A percentile compares a stretch with the other conserved stretches of the same genome.
phyloP scores from a whole-genome alignment of 2,888 invertebrate genomes.

The Halictus ligatus region DNA sequence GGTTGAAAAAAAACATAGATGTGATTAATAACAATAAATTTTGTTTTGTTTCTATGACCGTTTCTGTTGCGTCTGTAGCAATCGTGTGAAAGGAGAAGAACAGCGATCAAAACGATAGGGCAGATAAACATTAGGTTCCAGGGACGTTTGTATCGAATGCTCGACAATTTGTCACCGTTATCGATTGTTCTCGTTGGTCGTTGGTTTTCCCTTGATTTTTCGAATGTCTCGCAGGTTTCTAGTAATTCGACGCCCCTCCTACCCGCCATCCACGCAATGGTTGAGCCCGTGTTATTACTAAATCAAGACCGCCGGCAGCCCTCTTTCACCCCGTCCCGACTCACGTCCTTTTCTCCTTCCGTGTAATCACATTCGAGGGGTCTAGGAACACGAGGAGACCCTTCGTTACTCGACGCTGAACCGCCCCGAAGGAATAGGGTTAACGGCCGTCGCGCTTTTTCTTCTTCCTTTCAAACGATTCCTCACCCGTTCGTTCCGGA shows the following conservation, averaged over 20 bases:
- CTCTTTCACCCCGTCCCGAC: constrained; percentile 35
- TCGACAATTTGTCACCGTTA: neutral
- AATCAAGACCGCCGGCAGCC: constrained; percentile 71
- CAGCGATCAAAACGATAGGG: neutral
- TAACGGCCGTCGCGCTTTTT: constrained; percentile 50
- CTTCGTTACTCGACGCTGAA: constrained; percentile 62
- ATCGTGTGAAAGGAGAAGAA: neutral
- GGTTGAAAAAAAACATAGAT: too few relatives aligned
- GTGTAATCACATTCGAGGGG: constrained; percentile 68
- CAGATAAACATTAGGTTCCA: neutral
- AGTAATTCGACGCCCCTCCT: constrained; percentile 17
- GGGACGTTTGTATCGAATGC: neutral
- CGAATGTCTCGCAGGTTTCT: constrained; percentile 38
- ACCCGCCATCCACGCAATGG: constrained; percentile 31
- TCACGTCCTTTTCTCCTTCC: constrained; percentile 60
- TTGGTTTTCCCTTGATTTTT: constrained; percentile 23
- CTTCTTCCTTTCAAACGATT: constrained; percentile 20
- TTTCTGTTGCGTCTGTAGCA: neutral
- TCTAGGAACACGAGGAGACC: constrained; percentile 55
- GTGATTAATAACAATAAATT: too few relatives aligned
- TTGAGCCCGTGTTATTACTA: constrained; percentile 70
- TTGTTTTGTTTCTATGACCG: neutral
- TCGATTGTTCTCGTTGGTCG: constrained; percentile 7
- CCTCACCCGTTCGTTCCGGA: constrained; percentile 32
- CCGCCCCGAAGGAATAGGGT: constrained; percentile 54